Conservation (phyloP, 2,888 invertebrate species). For the Mythimna albipuncta region DNA sequence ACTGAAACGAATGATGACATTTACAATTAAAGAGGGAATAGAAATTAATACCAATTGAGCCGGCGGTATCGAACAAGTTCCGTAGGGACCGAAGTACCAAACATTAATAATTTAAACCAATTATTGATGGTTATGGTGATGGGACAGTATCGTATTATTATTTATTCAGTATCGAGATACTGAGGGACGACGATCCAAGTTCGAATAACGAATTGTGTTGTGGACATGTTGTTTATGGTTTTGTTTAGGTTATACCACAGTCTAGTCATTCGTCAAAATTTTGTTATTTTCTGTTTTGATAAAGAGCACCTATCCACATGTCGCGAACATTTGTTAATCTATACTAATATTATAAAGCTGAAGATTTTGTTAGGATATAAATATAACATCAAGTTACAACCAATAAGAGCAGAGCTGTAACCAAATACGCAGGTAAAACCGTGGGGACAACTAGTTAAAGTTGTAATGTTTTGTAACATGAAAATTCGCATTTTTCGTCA, state of each 20-base stretch:
- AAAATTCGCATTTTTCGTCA: too few relatives aligned
- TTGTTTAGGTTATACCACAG: neutral
- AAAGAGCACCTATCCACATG: too few relatives aligned
- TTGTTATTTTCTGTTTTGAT: too few relatives aligned
- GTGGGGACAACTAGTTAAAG: too few relatives aligned
- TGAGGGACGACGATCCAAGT: conserved; percentile 10
- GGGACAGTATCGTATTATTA: conserved; percentile 49
- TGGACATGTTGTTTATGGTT: conserved; percentile 17
- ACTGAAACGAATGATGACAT: conserved; percentile 8
- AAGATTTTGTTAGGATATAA: too few relatives aligned
- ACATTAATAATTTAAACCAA: conserved; percentile 55
- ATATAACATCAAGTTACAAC: too few relatives aligned
- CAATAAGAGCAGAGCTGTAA: too few relatives aligned
- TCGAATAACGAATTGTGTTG: conserved; percentile 9
- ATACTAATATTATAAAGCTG: too few relatives aligned
- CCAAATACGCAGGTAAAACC: too few relatives aligned
- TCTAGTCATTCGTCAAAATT: too few relatives aligned
- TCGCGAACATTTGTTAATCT: too few relatives aligned
- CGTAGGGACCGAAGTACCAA: neutral
- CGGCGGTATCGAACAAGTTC: conserved; percentile 20
- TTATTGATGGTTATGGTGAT: conserved; percentile 38
- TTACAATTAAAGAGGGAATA: neutral
- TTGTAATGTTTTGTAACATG: too few relatives aligned
- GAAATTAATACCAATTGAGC: conserved; percentile 25
- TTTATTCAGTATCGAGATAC: conserved; percentile 47